Evolutionary conservation across 1,140 invertebrate genomes (phyloP), one percentile per base, ranked within the genome.

Genomic region (Hormaphis cornu): DNA sequence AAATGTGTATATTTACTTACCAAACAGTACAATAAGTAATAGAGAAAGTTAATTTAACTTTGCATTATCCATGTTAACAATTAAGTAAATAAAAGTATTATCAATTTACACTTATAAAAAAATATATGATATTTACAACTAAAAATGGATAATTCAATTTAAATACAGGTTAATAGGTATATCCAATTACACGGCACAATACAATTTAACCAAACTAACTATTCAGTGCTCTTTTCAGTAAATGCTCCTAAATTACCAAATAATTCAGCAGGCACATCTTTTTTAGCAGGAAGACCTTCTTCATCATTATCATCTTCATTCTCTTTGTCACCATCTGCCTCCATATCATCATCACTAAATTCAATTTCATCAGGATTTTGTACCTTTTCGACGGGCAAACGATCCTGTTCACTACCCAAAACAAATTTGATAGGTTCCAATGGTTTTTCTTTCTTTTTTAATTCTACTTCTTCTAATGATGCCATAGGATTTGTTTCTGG

Each of bases 401-500:
- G 28, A 16, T 66, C 61, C 35, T 66, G 61, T n/a, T 66, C 61
- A 50, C 61, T 66, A 35, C 61, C 61, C n/a, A 66, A 48, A 66
- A 66, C 61, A 35, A 66, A 66, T 33, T 35, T 66, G 26, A 66
- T 66, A 6, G 61, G 61, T 35, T 66, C 61, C 28, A 66, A 48
- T 30, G 61, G 42, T 48, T 66, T 66, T 14, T 46, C 61, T 66
- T 50, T 66, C 0, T 30, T 75, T 71, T 81, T 78, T 69, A 86
- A 83, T 56, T 89, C 89, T 79, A 89, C 89, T 16, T 88, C 91
- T 78, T 96, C 91, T 59, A 95, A 77, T 76, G 91, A 83, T 76
- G 89, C 82, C 90, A 96, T 96, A 54, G 89, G 89, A 80, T 93
- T 88, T 63, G 89, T 86, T 73, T 84, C 86, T 50, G 87, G 84